Conservation (phyloP, 2,113 vertebrate species). For the Lepisosteus osseus region DNA sequence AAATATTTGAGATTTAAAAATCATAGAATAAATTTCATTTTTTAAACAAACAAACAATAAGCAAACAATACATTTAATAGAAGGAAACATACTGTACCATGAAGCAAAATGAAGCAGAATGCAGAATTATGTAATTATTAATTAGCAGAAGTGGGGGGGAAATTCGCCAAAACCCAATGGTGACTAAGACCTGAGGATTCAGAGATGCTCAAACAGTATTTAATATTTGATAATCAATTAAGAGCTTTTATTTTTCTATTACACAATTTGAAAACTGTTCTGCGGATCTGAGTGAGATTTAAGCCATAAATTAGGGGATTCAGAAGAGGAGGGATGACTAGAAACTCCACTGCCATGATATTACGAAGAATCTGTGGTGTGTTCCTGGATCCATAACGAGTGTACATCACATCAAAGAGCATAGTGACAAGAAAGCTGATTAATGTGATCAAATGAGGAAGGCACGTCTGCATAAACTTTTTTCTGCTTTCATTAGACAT, state of each 20-base stretch:
- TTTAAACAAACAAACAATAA: too few relatives aligned
- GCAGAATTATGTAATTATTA: too few relatives aligned
- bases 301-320: conserved; percentile 35
- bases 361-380: conserved; percentile 36
- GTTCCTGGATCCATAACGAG: conserved; percentile 36
- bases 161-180: too few relatives aligned
- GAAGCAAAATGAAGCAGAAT: too few relatives aligned
- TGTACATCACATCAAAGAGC: conserved; percentile 48
- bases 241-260: conserved; percentile 5
- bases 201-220: too few relatives aligned
- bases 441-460: conserved; percentile 33
- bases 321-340: conserved; percentile 31
- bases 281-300: conserved; percentile 32
- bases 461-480: conserved; percentile 33
- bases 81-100: too few relatives aligned
- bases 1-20: too few relatives aligned
- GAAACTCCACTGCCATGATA: conserved; percentile 47
- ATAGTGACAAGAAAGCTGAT: conserved; percentile 37
- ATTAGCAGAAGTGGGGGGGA: too few relatives aligned
- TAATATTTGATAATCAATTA: too few relatives aligned
- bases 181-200: too few relatives aligned
- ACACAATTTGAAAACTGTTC: conserved; percentile 10
- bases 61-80: too few relatives aligned
- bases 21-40: too few relatives aligned
- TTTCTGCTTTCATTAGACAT: conserved; percentile 25